A percentile compares a stretch with the other conserved stretches of the same genome.
phyloP scores from a whole-genome alignment of 2,797 vertebrate species.

The Mastacembelus armatus region DNA sequence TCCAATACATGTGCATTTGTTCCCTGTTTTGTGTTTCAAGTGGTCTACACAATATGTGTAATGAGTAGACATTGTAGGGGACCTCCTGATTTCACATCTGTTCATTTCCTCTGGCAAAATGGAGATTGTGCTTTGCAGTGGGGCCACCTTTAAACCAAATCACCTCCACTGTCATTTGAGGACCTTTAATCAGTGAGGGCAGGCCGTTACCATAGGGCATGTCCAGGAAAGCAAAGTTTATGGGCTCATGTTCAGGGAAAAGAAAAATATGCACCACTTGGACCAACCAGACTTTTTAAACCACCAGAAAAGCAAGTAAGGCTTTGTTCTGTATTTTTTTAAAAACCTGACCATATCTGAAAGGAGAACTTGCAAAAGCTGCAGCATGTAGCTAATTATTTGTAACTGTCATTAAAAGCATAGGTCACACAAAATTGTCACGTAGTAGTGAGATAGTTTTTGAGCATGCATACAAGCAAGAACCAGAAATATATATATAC shows the following conservation, averaged over 20 bases:
- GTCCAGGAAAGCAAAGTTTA: conserved; percentile 5
- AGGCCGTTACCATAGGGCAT: conserved; percentile 11
- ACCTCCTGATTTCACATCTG: conserved; percentile 26
- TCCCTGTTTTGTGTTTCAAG: conserved; percentile 38
- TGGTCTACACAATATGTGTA: conserved; percentile 56
- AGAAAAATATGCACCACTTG: conserved; percentile 14
- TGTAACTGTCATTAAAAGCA: too few species aligned
- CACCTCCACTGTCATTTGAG: conserved; percentile 42
- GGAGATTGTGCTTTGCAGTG: conserved; percentile 55
- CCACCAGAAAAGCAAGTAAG: conserved; percentile 3
- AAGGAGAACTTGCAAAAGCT: neutral
- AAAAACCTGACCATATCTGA: neutral
- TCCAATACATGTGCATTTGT: conserved; percentile 13
- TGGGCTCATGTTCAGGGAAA: neutral
- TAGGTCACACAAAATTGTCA: too few species aligned
- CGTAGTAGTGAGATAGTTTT: too few species aligned
- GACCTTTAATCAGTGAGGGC: conserved; percentile 59
- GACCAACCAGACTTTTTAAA: neutral
- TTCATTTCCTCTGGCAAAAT: conserved; percentile 45
- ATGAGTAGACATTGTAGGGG: conserved; percentile 52
- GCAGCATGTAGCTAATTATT: neutral
- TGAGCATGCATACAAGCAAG: too few species aligned
- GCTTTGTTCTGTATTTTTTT: neutral
- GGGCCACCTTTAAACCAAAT: conserved; percentile 56
- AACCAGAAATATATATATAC: too few species aligned